Evolutionary conservation across 2,888 invertebrate genomes (phyloP), one percentile per base, ranked within the genome.

Genomic region (Apodemia zela): DNA sequence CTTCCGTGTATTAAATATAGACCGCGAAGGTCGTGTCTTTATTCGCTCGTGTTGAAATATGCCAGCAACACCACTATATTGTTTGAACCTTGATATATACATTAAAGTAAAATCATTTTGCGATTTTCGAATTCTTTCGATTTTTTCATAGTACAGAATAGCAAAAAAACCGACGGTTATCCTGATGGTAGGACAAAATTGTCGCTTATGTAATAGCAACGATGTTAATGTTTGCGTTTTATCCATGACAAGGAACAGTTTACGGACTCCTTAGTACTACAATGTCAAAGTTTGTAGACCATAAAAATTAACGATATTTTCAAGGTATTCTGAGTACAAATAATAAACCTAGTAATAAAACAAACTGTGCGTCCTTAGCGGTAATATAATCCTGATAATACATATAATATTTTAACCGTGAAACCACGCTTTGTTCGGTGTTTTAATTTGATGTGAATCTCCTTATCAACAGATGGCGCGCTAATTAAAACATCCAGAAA

Each of bases 1-100:
- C 89, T 91, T 91, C 90, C 90, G 90, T 80, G 86, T 89, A 87
- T 77, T 85, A 89, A 85, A 90, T 87, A 87, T 90, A 91, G 89
- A 82, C 75, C 77, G 74, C 75, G 89, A 91, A 90, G 90, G 90
- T 83, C 90, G 80, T 68, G 73, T 74, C 79, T 81, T 83, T 83
- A 85, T 84, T 84, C 77, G 80, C 71, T 68, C 75, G 78, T 79
- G 71, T 73, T 72, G 69, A 72, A 75, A 73, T 68, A 71, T 67
- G 70, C 68, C 71, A 67, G 68, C 70, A 42, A 42, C 42, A 42
- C 42, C 42, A 69, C 76, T 74, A 75, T 75, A 75, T 75, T 78
- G 73, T 71, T 74, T 73, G 77, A 82, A 81, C 85, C 81, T 86
- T 85, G 82, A 79, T 73, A 66, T 71, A 71, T 73, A 18, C 73